phyloP scores from a whole-genome alignment of 2,888 invertebrate species.

The Archips xylosteana region DNA sequence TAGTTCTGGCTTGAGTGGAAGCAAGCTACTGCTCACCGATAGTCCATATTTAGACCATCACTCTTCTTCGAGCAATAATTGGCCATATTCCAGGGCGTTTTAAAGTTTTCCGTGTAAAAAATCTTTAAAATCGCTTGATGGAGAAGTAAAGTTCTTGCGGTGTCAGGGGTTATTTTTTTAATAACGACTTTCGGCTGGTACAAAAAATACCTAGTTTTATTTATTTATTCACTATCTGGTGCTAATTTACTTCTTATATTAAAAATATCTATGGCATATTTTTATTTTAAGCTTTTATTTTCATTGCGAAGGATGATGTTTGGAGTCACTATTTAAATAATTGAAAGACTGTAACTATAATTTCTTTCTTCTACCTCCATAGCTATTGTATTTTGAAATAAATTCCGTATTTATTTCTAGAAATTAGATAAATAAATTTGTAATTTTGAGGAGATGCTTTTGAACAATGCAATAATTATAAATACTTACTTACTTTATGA shows the following conservation, averaged over 20 bases:
- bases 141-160: not conserved
- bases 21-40: slow-evolving; percentile 86
- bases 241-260: not conserved
- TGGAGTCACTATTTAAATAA: not conserved
- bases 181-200: no score
- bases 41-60: slow-evolving; percentile 87
- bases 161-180: not conserved
- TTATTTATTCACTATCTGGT: not conserved
- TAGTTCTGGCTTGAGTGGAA: slow-evolving; percentile 86
- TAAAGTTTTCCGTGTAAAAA: slow-evolving; percentile 41
- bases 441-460: slow-evolving; percentile 77
- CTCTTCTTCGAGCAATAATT: slow-evolving; percentile 82
- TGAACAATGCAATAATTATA: slow-evolving; percentile 48
- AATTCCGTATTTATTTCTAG: slow-evolving; percentile 56
- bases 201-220: not conserved
- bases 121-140: slow-evolving; percentile 18
- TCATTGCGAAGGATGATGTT: not conserved
- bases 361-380: slow-evolving; percentile 55
- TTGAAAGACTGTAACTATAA: slow-evolving; percentile 47
- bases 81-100: slow-evolving; percentile 81
- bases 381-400: slow-evolving; percentile 47
- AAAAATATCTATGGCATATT: not conserved
- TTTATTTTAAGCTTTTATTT: not conserved
- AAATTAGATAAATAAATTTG: slow-evolving; percentile 37
- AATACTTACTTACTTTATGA: not conserved